phyloP scores from a whole-genome alignment of 1,140 invertebrate species.

The Caenorhabditis remanei region DNA sequence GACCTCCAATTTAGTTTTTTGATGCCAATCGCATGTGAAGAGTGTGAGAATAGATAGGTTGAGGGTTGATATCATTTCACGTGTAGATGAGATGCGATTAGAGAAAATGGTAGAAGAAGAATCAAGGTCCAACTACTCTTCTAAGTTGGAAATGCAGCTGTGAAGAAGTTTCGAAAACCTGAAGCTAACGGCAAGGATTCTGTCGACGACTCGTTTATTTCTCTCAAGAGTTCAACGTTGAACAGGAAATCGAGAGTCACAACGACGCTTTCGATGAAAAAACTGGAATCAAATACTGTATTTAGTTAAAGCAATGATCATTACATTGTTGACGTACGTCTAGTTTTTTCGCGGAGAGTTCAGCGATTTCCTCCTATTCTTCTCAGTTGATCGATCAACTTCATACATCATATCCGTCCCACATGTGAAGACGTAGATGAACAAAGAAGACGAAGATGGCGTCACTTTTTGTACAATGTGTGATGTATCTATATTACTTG shows the following conservation, averaged over 20 bases:
- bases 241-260: no score
- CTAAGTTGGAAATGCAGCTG: no score
- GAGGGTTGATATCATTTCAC: background rate
- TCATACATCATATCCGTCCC: slow-evolving; percentile 46
- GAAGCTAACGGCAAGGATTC: no score
- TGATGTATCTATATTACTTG: background rate
- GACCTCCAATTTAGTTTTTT: slow-evolving; percentile 8
- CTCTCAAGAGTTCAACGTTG: no score
- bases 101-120: no score
- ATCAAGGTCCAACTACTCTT: no score
- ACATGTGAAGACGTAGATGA: background rate
- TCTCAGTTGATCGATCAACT: slow-evolving; percentile 32
- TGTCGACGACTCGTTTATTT: no score
- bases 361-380: slow-evolving; percentile 1
- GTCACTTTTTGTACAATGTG: slow-evolving; percentile 46
- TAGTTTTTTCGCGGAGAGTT: slow-evolving; percentile 15
- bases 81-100: background rate
- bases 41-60: background rate
- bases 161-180: no score
- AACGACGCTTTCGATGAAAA: background rate
- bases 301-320: background rate
- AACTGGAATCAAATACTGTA: slow-evolving; percentile 7
- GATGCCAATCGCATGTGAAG: background rate
- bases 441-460: slow-evolving; percentile 6
- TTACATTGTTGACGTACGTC: background rate